phyloP scores from a whole-genome alignment of 2,888 invertebrate genomes.

The Tenthredo mesomela region DNA sequence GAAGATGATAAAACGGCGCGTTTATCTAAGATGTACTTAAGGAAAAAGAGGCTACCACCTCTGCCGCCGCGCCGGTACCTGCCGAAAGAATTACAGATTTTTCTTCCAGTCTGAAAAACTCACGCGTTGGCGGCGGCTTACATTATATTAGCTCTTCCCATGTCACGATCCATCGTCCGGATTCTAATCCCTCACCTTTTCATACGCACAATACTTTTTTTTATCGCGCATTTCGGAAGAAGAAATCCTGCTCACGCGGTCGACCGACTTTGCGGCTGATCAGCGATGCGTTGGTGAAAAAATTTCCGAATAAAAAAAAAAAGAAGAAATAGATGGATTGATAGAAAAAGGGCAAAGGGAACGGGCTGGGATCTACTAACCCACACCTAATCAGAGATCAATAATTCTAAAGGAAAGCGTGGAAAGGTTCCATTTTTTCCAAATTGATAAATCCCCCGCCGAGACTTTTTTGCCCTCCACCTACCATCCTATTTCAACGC shows the following conservation, averaged over 20 bases:
- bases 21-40: constrained; percentile 36
- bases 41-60: constrained; percentile 12
- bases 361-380: neutral
- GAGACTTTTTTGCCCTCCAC: constrained; percentile 5
- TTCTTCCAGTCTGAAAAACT: neutral
- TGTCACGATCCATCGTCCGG: constrained; percentile 1
- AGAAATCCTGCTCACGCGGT: constrained; percentile 25
- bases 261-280: constrained; percentile 33
- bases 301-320: neutral
- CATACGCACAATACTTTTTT: constrained; percentile 42
- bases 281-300: neutral
- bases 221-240: constrained; percentile 23
- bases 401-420: constrained; percentile 44
- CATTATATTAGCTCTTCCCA: neutral
- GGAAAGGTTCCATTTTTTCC: constrained; percentile 28
- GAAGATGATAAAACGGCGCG: constrained; percentile 42
- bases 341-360: constrained; percentile 11
- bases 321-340: constrained; percentile 33
- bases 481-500: constrained; percentile 60
- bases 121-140: constrained; percentile 4
- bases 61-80: neutral
- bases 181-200: constrained; percentile 33
- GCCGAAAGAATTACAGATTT: constrained; percentile 36
- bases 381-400: constrained; percentile 42
- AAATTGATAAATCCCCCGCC: constrained; percentile 47